phyloP scores from a whole-genome alignment of 2,113 vertebrate species.

The Nesoenas mayeri region DNA sequence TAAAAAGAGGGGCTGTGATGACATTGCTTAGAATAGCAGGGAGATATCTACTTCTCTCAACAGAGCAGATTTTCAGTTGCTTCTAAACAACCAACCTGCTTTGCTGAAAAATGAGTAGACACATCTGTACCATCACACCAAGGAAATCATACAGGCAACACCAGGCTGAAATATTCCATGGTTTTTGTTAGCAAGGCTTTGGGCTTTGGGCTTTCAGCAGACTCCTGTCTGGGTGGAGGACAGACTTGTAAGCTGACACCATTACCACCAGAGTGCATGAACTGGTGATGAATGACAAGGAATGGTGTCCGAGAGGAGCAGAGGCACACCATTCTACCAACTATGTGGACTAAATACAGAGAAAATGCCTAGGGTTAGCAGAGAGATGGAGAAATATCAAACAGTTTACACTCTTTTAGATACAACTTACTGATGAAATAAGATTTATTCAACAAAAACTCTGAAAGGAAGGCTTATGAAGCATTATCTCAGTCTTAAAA shows the following conservation, averaged over 20 bases:
- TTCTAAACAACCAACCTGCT: not conserved
- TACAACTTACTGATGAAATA: not conserved
- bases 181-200: not conserved
- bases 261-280: not conserved
- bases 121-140: not conserved
- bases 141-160: not conserved
- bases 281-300: not conserved
- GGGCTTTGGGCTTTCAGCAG: not conserved
- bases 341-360: not conserved
- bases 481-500: not conserved
- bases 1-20: not conserved
- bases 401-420: not conserved
- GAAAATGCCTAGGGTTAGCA: not conserved
- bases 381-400: not conserved
- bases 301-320: not conserved
- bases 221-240: not conserved
- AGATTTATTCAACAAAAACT: not conserved
- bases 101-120: not conserved
- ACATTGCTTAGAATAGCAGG: not conserved
- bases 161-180: not conserved
- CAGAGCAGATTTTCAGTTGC: not conserved
- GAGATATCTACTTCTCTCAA: not conserved
- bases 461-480: not conserved
- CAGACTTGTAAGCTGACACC: not conserved
- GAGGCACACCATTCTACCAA: not conserved